Evolutionary conservation across 1,140 invertebrate species (phyloP).

Genomic region (Cotesia chilonis): DNA sequence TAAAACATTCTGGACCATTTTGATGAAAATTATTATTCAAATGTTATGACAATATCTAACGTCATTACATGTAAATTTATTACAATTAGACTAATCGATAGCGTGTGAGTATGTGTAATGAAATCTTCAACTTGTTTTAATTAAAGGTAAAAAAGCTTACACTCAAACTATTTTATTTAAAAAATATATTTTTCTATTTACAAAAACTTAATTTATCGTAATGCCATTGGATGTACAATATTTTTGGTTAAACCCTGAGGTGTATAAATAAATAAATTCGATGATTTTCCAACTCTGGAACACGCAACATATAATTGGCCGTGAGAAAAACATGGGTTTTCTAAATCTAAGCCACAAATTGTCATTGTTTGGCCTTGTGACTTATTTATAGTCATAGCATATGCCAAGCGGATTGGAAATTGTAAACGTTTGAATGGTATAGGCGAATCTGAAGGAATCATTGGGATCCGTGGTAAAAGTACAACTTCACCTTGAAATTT

Average conservation of each 20-base stretch:
- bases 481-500: conserved; percentile 62
- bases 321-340: conserved; percentile 57
- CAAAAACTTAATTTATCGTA: conserved; percentile 18
- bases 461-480: conserved; percentile 53
- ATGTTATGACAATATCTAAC: too few species aligned
- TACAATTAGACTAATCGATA: too few species aligned
- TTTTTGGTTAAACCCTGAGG: conserved; percentile 53
- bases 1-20: too few species aligned
- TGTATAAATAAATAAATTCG: conserved; percentile 53
- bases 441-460: conserved; percentile 58
- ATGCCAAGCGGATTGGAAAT: conserved; percentile 63
- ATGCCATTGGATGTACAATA: conserved; percentile 49
- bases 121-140: too few species aligned
- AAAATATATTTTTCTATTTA: too few species aligned
- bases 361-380: conserved; percentile 65
- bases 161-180: too few species aligned
- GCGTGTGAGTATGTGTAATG: too few species aligned
- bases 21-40: too few species aligned
- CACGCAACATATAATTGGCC: conserved; percentile 62
- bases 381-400: conserved; percentile 68
- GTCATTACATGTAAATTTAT: too few species aligned
- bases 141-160: too few species aligned
- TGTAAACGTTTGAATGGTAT: conserved; percentile 62
- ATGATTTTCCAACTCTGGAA: conserved; percentile 62
- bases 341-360: conserved; percentile 57